Conservation (phyloP, 2,888 invertebrate genomes). For the Amblyteles armatorius region DNA sequence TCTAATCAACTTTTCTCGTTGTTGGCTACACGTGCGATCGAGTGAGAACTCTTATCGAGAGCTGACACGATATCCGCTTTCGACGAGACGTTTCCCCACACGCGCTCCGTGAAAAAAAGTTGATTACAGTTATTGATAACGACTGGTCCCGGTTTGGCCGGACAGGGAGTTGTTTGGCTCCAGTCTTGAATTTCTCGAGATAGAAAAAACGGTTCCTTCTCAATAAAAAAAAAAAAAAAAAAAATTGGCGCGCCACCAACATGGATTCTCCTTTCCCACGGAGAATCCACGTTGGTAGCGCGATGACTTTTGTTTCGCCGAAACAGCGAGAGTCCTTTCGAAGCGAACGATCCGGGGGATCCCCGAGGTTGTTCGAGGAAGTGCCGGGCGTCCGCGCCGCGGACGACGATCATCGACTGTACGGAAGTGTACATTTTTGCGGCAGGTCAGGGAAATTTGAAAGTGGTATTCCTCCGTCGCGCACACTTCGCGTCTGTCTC, state of each 20-base stretch:
- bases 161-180: no score
- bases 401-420: slow-evolving; percentile 21
- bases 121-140: no score
- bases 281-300: not conserved
- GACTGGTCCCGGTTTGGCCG: no score
- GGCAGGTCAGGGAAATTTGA: slow-evolving; percentile 69
- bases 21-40: no score
- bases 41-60: no score
- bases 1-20: no score
- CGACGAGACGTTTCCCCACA: no score
- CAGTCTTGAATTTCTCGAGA: not conserved
- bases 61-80: no score
- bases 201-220: not conserved
- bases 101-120: no score
- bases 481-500: slow-evolving; percentile 17
- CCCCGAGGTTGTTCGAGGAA: slow-evolving; percentile 41
- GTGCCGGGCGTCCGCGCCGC: slow-evolving; percentile 40
- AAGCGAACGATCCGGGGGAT: not conserved
- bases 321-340: not conserved
- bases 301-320: slow-evolving; percentile 8
- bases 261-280: not conserved
- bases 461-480: slow-evolving; percentile 65
- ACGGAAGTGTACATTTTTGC: slow-evolving; percentile 63
- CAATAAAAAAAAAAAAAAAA: not conserved
- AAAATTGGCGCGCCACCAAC: not conserved